Evolutionary conservation across 2,888 invertebrate species (phyloP), one percentile per base, ranked within the genome.

Genomic region (Caenorhabditis plicata): DNA sequence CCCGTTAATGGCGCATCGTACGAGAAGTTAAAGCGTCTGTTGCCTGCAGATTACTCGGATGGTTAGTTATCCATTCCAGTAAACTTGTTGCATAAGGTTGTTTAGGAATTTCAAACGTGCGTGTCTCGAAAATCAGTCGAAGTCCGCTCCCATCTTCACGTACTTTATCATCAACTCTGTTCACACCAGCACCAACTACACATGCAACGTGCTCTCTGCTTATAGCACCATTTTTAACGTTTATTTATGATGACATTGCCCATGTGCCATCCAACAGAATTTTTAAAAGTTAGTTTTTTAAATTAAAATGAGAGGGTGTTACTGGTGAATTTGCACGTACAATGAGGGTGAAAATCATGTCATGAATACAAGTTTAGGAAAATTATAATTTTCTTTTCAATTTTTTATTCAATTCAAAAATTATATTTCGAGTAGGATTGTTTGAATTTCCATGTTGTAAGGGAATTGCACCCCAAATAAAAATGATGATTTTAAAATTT

Each of bases 121-220:
- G 74, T 4, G 39, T n/a, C 4, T 23, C 64, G 4, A n/a, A n/a
- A n/a, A n/a, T n/a, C n/a, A n/a, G n/a, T n/a, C n/a, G 68, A 9
- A 44, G 40, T 13, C 51, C 54, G 11, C 60, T 77, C 2, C 71
- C 76, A 8, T 66, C 65, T 23, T 60, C 61, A 38, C 57, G 43
- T n/a, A 69, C 48, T 17, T 50, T 49, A 5, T 74, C 48, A 39
- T 54, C 41, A 7, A n/a, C n/a, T n/a, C 53, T 76, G 5, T 69
- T 74, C 41, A 68, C 64, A 8, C 60, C 62, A 8, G 45, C 63
- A 11, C 64, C 62, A 13, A 44, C 48, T 9, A 46, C 52, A 9
- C 74, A 78, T 49, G 56, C 62, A 11, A 49, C 54, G 4, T 92
- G 93, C 82, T 89, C 91, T 0, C 84, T 93, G 17, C 90, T 93